Evolutionary conservation across 2,113 vertebrate genomes (phyloP).

Genomic region (Tragulus kanchil): DNA sequence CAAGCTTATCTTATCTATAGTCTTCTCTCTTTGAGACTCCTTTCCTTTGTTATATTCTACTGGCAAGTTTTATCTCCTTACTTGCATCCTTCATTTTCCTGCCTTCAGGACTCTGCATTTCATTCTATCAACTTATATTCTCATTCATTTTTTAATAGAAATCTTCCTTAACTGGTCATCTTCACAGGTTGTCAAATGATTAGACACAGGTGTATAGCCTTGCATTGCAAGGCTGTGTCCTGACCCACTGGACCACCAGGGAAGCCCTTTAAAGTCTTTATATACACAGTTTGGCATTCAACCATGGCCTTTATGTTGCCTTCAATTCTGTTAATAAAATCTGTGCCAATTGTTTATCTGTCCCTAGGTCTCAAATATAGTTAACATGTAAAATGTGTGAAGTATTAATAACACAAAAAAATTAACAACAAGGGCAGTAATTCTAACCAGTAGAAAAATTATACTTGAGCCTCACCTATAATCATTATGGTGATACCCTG

Average conservation of each 20-base stretch:
- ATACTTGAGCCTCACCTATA: neutral
- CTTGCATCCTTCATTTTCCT: neutral
- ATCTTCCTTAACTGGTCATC: neutral
- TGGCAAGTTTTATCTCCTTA: neutral
- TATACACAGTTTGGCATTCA: neutral
- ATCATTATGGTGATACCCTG: neutral
- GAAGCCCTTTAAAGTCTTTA: too few relatives aligned
- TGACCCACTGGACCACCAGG: too few relatives aligned
- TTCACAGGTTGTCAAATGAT: neutral
- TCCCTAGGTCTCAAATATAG: neutral
- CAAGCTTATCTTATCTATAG: neutral
- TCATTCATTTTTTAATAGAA: neutral
- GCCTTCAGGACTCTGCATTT: neutral
- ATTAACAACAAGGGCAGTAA: neutral
- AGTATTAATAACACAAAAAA: neutral
- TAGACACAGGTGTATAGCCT: fast-evolving
- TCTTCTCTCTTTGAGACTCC: neutral
- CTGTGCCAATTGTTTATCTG: neutral
- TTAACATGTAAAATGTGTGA: neutral
- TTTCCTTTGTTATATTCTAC: neutral
- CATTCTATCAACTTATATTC: neutral
- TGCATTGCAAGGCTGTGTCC: too few relatives aligned
- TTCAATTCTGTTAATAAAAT: neutral
- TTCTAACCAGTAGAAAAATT: neutral
- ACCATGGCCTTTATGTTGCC: fast-evolving